Base-by-base conservation (phyloP, 2,797 vertebrate genomes). In the Orientallactaga sibirica region DNA sequence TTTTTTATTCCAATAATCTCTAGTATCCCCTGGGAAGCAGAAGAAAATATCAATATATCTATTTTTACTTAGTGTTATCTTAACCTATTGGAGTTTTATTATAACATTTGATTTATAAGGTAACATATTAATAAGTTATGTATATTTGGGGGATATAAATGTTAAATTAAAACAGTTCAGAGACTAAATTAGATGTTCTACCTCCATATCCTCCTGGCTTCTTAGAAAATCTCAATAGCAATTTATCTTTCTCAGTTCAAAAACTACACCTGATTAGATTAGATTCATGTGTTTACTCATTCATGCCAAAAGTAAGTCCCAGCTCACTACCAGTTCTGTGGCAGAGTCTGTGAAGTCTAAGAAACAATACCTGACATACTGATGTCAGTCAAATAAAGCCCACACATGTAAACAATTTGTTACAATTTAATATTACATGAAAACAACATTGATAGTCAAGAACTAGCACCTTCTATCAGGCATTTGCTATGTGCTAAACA, bases 261-360 rank as follows among this genome's bases (percentile, higher is more conserved):
- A 71, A 33, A 67, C 29, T 33, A 77, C 22, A 90, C 33, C 37
- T 86, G 64, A 79, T 52, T 88, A 80, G 24, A 78, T 52, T 58
- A 84, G 18, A 78, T n/a, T 88, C 14, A 24, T 6, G 1, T 29
- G 41, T 20, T 71, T 33, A 27, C 48, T 82, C 16, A 76, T 18
- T 91, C 24, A 24, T 61, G 70, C 66, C 55, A 41, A 66, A 91
- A 76, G 64, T 62, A 67, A 62, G 58, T 70, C 79, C 75, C 87
- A 73, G 68, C 7, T n/a, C 74, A 68, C 79, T 83, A 68, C 73
- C 55, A 82, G 58, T 29, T 91, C 66, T 66, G 19, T 37, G 61
- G 66, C 48, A 76, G n/a, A 77, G 22, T 77, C 77, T 86, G 19
- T 78, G 48, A 70, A 73, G 67, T 78, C 83, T 90, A 88, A 77